A percentile compares a stretch with the other conserved stretches of the same genome.
Conservation (phyloP, 2,888 invertebrate genomes). For the Andrena praecox region DNA sequence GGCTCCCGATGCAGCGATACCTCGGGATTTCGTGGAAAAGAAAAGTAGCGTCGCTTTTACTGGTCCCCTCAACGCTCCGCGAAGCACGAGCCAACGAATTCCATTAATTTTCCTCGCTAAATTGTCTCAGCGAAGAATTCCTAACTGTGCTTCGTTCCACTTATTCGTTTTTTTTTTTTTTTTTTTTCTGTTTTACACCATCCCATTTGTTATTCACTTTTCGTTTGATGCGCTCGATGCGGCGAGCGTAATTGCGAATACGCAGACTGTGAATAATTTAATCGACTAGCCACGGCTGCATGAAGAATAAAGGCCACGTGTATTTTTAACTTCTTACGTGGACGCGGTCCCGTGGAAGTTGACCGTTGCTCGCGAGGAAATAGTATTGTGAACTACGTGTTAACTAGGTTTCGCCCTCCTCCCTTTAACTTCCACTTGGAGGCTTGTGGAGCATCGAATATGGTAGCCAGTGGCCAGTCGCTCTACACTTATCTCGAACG, state of each 20-base stretch:
- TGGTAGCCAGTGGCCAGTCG: background rate
- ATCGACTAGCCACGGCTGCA: slow-evolving; percentile 29
- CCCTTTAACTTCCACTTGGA: background rate
- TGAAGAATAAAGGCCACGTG: slow-evolving; percentile 53
- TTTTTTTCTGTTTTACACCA: background rate
- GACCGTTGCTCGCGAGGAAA: slow-evolving; percentile 2
- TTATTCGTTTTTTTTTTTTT: background rate
- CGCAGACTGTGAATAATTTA: slow-evolving; percentile 33
- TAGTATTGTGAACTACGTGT: background rate
- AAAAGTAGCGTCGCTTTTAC: no score
- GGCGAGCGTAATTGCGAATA: slow-evolving; percentile 18
- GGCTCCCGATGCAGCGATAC: no score
- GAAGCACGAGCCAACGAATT: no score
- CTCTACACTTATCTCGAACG: background rate
- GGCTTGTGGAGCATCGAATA: background rate
- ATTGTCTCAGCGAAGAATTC: no score
- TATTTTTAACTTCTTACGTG: slow-evolving; percentile 58
- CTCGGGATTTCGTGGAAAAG: no score
- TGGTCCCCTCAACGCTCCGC: no score
- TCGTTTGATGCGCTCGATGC: background rate
- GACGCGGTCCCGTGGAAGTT: slow-evolving; percentile 23
- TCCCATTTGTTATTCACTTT: background rate
- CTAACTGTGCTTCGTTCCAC: no score
- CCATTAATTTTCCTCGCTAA: no score
- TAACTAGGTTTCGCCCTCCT: background rate